Base-by-base conservation (phyloP, 2,797 vertebrate genomes). In the Synaphobranchus kaupii region DNA sequence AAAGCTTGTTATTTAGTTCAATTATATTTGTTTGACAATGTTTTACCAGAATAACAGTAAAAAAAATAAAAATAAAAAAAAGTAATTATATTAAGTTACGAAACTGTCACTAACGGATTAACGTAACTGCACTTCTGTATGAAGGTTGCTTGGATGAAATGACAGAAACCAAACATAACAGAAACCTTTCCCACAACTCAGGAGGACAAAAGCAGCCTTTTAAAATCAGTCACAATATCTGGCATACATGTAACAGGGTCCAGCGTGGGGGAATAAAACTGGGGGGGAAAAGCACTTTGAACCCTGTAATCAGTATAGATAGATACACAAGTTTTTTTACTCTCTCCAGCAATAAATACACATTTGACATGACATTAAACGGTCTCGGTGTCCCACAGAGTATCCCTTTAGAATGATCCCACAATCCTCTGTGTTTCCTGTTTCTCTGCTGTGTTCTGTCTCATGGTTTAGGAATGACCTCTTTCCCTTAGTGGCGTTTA, bases 341-440 rank as follows among this genome's bases (percentile, higher is more conserved):
- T 15, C 58, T 60, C 58, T 66, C 25, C 60, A 66, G 60, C 60
- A 87, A 87, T 87, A 87, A 84, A 87, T 87, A 87, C 50, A 60
- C n/a, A 47, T 63, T 84, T 73, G 34, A 80, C 58, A 83, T 47
- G 54, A 56, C 28, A 39, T 66, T 76, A 85, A 68, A 50, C 81
- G 68, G 71, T 66, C 66, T 63, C 17, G 9, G 76, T 7, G 58
- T 48, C 50, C 10, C n/a, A 25, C 17, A 82, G 82, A 81, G 73
- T 22, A 83, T 88, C 73, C 58, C 84, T 82, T 85, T 71, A 83
- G 28, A 20, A 28, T 56, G 73, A 48, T 52, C 54, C 9, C 56
- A 54, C 39, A 47, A 48, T 28, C 39, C 0, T 10, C 13, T 22
- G 5, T 25, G 25, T 15, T 12, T 28, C 28, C n/a, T 48, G 9